Percentiles rank a stretch among this genome's conserved stretches.
Conservation (phyloP, 2,113 vertebrate genomes). For the Alces alces region DNA sequence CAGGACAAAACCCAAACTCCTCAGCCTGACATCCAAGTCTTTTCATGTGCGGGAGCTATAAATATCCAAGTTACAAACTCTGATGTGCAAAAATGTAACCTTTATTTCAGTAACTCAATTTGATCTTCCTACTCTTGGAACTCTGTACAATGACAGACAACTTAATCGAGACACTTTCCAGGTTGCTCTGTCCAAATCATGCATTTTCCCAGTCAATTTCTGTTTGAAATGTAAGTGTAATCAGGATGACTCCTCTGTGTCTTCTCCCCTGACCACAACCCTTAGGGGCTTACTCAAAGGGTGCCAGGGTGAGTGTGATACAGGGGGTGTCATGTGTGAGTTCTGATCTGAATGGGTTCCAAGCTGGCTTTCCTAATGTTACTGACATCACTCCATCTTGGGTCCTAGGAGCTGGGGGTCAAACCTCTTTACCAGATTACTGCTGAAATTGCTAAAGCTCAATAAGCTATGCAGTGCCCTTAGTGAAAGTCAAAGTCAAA, state of each 20-base stretch:
- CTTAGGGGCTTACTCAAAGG: background rate
- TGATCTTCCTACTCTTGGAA: conserved; percentile 41
- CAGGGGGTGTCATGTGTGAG: background rate
- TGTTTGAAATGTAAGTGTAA: background rate
- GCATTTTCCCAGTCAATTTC: background rate
- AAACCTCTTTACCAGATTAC: background rate
- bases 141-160: conserved; percentile 17
- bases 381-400: background rate
- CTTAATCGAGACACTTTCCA: conserved; percentile 35
- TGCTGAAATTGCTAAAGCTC: background rate
- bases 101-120: conserved; percentile 49
- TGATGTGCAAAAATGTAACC: conserved; percentile 41
- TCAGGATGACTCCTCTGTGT: background rate
- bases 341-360: background rate
- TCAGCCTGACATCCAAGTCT: background rate
- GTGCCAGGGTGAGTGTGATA: background rate
- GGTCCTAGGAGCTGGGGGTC: background rate
- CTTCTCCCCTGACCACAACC: background rate
- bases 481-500: background rate
- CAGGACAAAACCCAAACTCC: conserved; percentile 44
- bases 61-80: conserved; percentile 42
- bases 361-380: background rate
- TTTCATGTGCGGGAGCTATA: conserved; percentile 58
- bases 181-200: background rate
- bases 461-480: background rate